Percentiles rank a stretch among this genome's conserved stretches.
These are phyloP conservation scores for Monodelphis domestica DNA, from an alignment of 2,797 vertebrate species.

Conservation along the genomic window DNA sequence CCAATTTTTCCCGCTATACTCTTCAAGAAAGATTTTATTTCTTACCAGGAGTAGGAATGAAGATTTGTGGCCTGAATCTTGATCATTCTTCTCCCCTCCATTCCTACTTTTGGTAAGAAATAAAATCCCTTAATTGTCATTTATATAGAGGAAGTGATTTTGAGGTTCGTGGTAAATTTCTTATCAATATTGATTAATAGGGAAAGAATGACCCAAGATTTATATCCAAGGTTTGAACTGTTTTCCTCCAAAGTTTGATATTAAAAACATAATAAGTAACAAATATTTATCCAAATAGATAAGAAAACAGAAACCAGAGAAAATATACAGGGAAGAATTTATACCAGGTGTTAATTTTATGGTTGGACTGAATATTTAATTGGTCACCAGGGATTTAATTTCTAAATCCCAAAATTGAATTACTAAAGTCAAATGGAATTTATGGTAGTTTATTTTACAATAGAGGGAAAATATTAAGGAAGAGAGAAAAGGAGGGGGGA, in stretches of 20 bases:
- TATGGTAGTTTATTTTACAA: too few relatives aligned
- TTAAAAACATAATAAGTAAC: background rate
- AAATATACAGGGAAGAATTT: background rate
- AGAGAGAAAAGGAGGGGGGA: too few relatives aligned
- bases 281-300: background rate
- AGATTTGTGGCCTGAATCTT: background rate
- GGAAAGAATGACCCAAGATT: background rate
- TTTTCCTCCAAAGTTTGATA: background rate
- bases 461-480: too few relatives aligned
- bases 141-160: background rate
- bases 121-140: background rate
- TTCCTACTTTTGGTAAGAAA: too few relatives aligned
- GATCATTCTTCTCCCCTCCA: background rate
- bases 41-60: background rate
- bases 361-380: too few relatives aligned
- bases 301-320: background rate
- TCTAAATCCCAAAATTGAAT: too few relatives aligned
- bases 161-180: background rate
- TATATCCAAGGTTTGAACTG: background rate
- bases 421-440: too few relatives aligned
- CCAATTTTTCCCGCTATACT: background rate
- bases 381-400: too few relatives aligned
- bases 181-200: background rate
- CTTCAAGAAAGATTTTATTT: background rate
- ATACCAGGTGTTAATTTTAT: too few relatives aligned